A percentile compares a stretch with the other conserved stretches of the same genome.
Evolutionary conservation across 53 echinoderm and acorn worm genomes (phyloP).

Genomic region (Luidia sarsii): DNA sequence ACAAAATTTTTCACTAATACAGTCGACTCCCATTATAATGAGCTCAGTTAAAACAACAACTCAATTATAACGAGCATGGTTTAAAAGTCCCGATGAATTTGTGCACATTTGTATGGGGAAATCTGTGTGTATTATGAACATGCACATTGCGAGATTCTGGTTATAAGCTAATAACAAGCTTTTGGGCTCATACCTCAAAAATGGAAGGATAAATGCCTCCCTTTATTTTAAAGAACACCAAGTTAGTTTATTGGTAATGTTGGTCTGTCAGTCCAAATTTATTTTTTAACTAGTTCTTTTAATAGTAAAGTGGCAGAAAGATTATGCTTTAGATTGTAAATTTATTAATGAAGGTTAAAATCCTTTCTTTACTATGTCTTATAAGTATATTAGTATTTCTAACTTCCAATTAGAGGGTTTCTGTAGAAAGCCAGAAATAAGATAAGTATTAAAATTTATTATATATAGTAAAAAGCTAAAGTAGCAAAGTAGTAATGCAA

Average conservation of each 20-base stretch:
- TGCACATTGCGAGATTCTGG: no score
- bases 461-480: constrained; percentile 27
- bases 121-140: no score
- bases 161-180: constrained; percentile 82
- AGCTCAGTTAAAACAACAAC: no score
- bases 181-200: constrained; percentile 77
- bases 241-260: constrained; percentile 47
- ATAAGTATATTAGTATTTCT: constrained; percentile 65
- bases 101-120: no score
- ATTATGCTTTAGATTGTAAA: constrained; percentile 65
- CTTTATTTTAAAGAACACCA: constrained; percentile 59
- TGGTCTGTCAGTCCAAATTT: constrained; percentile 69
- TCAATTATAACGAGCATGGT: no score
- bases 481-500: constrained; percentile 80
- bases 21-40: no score
- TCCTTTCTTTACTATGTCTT: constrained; percentile 51
- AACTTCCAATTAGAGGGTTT: constrained; percentile 69
- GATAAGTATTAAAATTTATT: background rate
- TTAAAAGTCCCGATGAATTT: no score
- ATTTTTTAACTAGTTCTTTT: constrained; percentile 56
- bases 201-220: constrained; percentile 71
- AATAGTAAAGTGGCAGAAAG: constrained; percentile 61
- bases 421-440: constrained; percentile 40
- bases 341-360: constrained; percentile 40
- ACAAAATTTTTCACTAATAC: no score